A percentile compares a stretch with the other conserved stretches of the same genome.
Evolutionary conservation across 2,888 invertebrate genomes (phyloP).

Genomic region (Neoaliturus tenellus): DNA sequence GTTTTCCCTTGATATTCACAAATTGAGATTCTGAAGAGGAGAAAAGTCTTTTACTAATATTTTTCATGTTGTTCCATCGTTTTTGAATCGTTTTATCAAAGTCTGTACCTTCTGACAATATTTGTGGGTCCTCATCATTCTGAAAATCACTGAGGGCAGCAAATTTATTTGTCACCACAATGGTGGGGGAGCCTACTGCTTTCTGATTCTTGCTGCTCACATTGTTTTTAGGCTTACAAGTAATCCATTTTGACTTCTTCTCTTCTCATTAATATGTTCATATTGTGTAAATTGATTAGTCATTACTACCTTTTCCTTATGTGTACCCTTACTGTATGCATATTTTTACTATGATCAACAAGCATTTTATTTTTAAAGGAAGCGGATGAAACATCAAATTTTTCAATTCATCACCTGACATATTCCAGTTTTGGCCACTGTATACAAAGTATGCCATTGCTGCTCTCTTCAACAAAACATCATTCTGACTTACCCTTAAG

Average conservation of each 20-base stretch:
- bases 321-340: too few species aligned
- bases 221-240: neutral
- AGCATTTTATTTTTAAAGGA: neutral
- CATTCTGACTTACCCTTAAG: neutral
- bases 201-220: neutral
- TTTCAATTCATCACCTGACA: neutral
- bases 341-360: neutral
- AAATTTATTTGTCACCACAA: neutral
- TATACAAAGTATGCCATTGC: neutral
- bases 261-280: neutral
- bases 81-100: neutral
- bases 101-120: neutral
- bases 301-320: neutral
- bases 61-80: neutral
- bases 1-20: neutral
- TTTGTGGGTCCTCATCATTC: neutral
- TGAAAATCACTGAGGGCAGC: neutral
- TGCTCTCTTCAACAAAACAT: neutral
- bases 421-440: neutral
- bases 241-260: neutral
- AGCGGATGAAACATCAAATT: neutral
- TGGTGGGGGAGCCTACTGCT: neutral
- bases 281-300: neutral
- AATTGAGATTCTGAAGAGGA: neutral
- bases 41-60: neutral